Evolutionary conservation across 2,113 vertebrate genomes (phyloP).

Genomic region (Tragulus kanchil): DNA sequence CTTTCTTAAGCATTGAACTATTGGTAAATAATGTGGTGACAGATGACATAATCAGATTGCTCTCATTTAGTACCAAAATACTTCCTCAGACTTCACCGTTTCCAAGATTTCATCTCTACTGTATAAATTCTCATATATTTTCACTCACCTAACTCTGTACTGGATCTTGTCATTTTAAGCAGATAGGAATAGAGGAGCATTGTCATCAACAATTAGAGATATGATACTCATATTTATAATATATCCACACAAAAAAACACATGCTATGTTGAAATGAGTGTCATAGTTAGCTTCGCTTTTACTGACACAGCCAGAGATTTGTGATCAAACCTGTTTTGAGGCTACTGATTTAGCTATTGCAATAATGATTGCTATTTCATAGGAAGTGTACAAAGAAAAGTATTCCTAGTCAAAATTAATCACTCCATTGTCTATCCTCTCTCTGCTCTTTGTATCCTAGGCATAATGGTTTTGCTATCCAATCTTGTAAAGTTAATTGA

Average conservation of each 20-base stretch:
- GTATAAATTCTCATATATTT: background rate
- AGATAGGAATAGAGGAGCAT: background rate
- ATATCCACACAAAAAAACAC: background rate
- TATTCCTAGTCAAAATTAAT: background rate
- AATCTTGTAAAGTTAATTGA: background rate
- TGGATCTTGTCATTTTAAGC: background rate
- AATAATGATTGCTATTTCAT: background rate
- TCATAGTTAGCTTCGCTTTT: slow-evolving; percentile 2
- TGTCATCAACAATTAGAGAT: background rate
- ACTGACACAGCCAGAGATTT: background rate
- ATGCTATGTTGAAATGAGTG: background rate
- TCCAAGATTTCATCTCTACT: background rate
- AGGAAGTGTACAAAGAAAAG: background rate
- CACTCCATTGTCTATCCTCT: background rate
- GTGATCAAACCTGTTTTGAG: background rate
- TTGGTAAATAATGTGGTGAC: background rate
- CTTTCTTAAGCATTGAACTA: background rate
- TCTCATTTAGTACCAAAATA: background rate
- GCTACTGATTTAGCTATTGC: background rate
- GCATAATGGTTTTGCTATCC: background rate
- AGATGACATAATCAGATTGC: background rate
- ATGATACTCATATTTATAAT: background rate
- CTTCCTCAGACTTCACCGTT: background rate
- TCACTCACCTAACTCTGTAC: background rate
- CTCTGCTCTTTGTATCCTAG: background rate